Evolutionary conservation across 2,888 invertebrate species (phyloP).

Genomic region (Lycia hirtaria): DNA sequence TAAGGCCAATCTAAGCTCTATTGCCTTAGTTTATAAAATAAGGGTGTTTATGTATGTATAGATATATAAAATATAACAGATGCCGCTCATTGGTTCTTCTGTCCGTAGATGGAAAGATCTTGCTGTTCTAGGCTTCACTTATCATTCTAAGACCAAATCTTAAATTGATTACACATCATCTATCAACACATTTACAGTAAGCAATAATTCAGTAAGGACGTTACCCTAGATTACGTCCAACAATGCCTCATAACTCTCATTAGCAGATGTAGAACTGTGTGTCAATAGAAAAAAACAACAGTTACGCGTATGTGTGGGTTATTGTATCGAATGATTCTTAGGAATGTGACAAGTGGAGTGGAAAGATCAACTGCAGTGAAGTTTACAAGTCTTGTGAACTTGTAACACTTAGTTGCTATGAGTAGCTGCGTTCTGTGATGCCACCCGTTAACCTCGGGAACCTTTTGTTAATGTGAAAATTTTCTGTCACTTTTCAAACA

Average conservation of each 20-base stretch:
- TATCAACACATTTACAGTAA: constrained; percentile 10
- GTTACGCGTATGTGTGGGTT: constrained; percentile 23
- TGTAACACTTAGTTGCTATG: constrained; percentile 10
- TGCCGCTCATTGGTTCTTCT: too few species aligned
- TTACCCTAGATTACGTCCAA: constrained; percentile 19
- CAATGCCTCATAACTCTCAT: constrained; percentile 21
- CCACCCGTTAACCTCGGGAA: too few species aligned
- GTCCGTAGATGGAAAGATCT: too few species aligned
- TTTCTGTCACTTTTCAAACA: too few species aligned
- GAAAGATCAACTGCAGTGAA: constrained; percentile 58
- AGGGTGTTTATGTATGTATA: too few species aligned
- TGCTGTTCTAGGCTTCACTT: too few species aligned
- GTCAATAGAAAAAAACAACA: constrained; percentile 30
- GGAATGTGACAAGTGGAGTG: constrained; percentile 65
- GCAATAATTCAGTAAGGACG: constrained; percentile 1
- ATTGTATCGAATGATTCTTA: constrained; percentile 51
- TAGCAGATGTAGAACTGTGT: constrained; percentile 15
- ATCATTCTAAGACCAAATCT: not conserved
- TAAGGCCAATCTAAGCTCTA: too few species aligned
- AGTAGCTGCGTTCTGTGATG: too few species aligned
- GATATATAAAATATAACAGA: too few species aligned
- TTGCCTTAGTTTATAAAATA: too few species aligned
- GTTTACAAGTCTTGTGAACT: constrained; percentile 32
- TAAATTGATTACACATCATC: constrained; percentile 1
- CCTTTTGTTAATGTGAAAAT: too few species aligned